Conservation (phyloP, 2,797 vertebrate genomes). For the Furcifer pardalis region DNA sequence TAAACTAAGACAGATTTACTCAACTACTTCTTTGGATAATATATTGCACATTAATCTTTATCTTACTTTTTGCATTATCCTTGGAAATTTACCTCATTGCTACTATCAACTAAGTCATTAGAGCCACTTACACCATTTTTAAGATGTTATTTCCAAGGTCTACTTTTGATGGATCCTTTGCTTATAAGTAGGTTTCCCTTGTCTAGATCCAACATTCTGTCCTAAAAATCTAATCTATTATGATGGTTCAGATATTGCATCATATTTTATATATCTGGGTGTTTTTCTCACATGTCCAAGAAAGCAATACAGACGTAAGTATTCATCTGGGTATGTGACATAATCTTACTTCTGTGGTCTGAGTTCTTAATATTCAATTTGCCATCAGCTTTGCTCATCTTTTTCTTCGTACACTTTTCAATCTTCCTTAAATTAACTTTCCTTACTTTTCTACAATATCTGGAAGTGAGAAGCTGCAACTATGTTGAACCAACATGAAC, state of each 20-base stretch:
- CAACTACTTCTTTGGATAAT: too few species aligned
- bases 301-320: neutral
- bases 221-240: neutral
- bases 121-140: too few species aligned
- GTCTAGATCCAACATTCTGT: neutral
- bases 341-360: neutral
- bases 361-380: neutral
- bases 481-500: conserved; percentile 16
- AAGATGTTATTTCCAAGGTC: neutral
- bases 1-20: too few species aligned
- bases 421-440: conserved; percentile 8
- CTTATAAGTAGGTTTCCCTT: neutral
- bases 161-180: too few species aligned
- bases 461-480: neutral
- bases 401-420: neutral
- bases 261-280: too few species aligned
- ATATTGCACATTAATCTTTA: too few species aligned
- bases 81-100: too few species aligned
- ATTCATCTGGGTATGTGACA: neutral
- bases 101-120: too few species aligned
- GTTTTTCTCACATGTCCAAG: too few species aligned
- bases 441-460: neutral
- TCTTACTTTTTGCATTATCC: too few species aligned
- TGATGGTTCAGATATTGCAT: too few species aligned
- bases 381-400: neutral